These are phyloP conservation scores for Taxidea taxus DNA, from an alignment of 2,113 vertebrate genomes.

Conservation along the genomic window DNA sequence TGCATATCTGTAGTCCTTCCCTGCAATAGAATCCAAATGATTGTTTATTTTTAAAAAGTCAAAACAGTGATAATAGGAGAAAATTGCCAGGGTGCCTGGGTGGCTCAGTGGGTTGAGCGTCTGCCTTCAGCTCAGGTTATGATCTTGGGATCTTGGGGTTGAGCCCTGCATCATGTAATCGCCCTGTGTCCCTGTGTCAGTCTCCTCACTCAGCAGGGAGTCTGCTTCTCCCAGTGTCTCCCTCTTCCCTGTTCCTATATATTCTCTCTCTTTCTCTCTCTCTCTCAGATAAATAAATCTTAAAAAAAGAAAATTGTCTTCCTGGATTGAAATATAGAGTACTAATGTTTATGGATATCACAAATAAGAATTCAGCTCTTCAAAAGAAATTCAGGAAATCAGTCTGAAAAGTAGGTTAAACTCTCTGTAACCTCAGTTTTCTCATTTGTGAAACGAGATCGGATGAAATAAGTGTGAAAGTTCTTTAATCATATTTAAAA, in stretches of 20 bases:
- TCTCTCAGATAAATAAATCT: background rate
- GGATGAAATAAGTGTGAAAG: conserved; percentile 18
- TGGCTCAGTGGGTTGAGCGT: background rate
- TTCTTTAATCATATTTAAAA: conserved; percentile 16
- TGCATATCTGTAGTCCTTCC: conserved; percentile 79
- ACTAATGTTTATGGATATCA: conserved; percentile 76
- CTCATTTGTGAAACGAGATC: conserved; percentile 17
- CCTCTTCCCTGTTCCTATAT: background rate
- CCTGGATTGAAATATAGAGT: conserved; percentile 76
- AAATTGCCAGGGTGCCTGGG: background rate
- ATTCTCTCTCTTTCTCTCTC: background rate
- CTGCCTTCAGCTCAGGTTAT: background rate
- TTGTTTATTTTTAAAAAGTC: conserved; percentile 73
- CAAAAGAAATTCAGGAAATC: conserved; percentile 29
- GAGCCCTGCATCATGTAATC: background rate
- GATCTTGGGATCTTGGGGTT: background rate
- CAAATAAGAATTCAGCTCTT: conserved; percentile 81
- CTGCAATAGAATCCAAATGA: conserved; percentile 75
- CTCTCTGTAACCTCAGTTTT: background rate
- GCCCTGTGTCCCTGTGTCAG: too few species aligned
- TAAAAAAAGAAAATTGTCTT: conserved; percentile 66
- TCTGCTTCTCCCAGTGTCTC: background rate
- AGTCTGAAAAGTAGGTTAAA: conserved; percentile 14
- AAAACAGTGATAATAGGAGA: conserved; percentile 66
- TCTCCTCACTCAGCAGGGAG: background rate